Evolutionary conservation across 2,113 vertebrate species (phyloP).

Genomic region (Acanthisitta chloris): DNA sequence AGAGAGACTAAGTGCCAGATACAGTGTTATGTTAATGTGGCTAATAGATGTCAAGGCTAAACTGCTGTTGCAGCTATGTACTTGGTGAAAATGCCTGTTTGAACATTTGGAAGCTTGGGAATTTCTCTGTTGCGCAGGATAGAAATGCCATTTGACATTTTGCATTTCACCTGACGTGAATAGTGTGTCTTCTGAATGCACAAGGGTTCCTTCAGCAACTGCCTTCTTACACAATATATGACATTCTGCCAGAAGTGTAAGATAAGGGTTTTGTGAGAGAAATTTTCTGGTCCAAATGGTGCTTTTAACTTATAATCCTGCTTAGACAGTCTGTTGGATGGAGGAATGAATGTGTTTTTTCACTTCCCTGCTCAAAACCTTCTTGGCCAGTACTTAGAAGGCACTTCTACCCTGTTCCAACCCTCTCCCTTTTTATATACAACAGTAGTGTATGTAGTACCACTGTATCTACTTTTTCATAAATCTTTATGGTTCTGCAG

Average conservation of each 20-base stretch:
- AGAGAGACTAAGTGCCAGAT: neutral
- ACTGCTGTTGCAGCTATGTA: neutral
- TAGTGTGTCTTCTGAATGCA: neutral
- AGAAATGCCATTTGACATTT: neutral
- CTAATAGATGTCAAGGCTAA: neutral
- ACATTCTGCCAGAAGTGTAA: rapidly evolving
- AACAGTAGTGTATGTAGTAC: neutral
- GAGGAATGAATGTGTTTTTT: neutral
- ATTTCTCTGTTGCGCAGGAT: neutral
- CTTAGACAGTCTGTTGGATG: neutral
- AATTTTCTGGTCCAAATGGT: neutral
- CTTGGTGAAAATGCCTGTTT: neutral
- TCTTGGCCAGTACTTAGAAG: neutral
- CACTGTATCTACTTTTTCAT: neutral
- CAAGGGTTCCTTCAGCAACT: neutral
- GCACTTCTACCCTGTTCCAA: neutral
- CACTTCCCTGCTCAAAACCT: neutral
- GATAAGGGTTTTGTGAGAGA: neutral
- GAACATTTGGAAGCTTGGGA: neutral
- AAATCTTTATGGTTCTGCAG: neutral
- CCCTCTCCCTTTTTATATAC: neutral
- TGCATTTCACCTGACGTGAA: neutral
- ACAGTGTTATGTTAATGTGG: neutral
- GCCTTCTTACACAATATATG: neutral
- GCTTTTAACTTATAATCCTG: neutral